phyloP scores from a whole-genome alignment of 2,888 invertebrate species.

The Pseudococcus jackbeardsleyi region DNA sequence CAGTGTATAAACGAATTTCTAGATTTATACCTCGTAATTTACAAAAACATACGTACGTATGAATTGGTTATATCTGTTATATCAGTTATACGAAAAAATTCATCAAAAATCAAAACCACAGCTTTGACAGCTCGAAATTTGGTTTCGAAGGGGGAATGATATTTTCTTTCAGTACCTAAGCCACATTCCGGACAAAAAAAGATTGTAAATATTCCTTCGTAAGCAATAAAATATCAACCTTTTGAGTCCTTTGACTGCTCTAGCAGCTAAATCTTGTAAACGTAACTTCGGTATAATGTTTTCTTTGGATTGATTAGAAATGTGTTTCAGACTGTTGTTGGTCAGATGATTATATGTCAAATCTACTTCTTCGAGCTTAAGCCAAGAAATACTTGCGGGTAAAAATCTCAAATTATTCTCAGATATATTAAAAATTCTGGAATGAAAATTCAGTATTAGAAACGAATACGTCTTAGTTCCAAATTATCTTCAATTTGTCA shows the following conservation, averaged over 20 bases:
- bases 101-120: too few species aligned
- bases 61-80: too few species aligned
- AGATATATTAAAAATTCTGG: conserved; percentile 50
- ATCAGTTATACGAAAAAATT: too few species aligned
- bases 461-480: background rate
- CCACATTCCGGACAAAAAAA: too few species aligned
- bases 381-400: conserved; percentile 24
- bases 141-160: too few species aligned
- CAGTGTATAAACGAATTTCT: too few species aligned
- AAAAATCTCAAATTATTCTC: conserved; percentile 54
- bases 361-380: conserved; percentile 46
- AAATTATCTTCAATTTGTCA: background rate
- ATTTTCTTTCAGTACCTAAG: too few species aligned
- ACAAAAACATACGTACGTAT: too few species aligned
- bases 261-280: conserved; percentile 49
- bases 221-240: conserved; percentile 3
- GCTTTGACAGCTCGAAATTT: too few species aligned
- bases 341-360: conserved; percentile 55
- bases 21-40: too few species aligned
- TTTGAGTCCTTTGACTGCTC: background rate
- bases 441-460: background rate
- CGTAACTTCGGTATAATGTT: background rate
- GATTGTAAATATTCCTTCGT: too few species aligned
- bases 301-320: background rate
- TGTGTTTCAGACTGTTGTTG: background rate